Conservation (phyloP, 2,113 vertebrate species). For the Odobenus rosmarus region DNA sequence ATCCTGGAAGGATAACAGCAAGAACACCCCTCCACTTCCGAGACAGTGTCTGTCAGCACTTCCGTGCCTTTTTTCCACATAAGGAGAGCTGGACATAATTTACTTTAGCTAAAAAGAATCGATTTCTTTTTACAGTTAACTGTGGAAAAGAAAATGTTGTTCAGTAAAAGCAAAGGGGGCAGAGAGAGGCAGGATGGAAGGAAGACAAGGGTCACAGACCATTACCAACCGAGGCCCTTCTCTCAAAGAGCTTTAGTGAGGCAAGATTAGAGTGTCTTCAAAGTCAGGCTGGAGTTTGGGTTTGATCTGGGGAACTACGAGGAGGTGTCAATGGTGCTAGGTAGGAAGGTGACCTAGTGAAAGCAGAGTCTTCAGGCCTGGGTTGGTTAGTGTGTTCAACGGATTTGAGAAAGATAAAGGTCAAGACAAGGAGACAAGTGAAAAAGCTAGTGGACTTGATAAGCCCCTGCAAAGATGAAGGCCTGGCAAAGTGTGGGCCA, state of each 20-base stretch:
- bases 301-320: background rate
- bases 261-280: background rate
- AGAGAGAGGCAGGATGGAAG: background rate
- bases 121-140: slow-evolving; percentile 73
- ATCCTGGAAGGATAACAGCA: slow-evolving; percentile 23
- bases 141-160: slow-evolving; percentile 46
- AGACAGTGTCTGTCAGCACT: slow-evolving; percentile 57
- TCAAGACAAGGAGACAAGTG: background rate
- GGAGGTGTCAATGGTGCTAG: background rate
- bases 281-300: background rate
- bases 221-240: background rate
- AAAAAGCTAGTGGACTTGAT: background rate
- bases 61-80: slow-evolving; percentile 1
- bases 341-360: background rate
- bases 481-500: background rate
- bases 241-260: background rate
- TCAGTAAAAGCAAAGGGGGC: background rate
- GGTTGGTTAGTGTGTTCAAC: background rate
- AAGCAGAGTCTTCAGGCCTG: background rate
- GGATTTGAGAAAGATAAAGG: background rate
- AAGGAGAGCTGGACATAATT: slow-evolving; percentile 63
- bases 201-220: background rate
- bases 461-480: background rate
- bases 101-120: slow-evolving; percentile 71
- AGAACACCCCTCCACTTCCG: background rate